Evolutionary conservation across 2,888 invertebrate species (phyloP).

Genomic region (Cremastinae sp.): DNA sequence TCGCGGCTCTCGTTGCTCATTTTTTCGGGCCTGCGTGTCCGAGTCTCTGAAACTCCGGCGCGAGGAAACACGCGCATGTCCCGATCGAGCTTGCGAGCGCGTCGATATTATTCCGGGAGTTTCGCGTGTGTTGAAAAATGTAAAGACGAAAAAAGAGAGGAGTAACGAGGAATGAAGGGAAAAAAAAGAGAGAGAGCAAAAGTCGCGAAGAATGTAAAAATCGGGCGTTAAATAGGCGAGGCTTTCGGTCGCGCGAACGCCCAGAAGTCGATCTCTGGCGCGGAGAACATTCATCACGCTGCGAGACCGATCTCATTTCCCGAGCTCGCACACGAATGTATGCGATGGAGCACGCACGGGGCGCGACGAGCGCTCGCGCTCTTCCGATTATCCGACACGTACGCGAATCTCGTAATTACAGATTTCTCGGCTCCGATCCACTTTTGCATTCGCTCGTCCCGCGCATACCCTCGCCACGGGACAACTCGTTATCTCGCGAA

Average conservation of each 20-base stretch:
- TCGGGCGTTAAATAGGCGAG: constrained; percentile 46
- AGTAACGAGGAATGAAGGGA: background rate
- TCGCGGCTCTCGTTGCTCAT: constrained; percentile 6
- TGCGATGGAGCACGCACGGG: background rate
- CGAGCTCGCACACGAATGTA: background rate
- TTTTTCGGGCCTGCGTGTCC: constrained; percentile 35
- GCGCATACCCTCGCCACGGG: constrained; percentile 6
- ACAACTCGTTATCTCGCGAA: constrained; percentile 2
- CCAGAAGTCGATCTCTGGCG: constrained; percentile 54
- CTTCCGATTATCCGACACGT: constrained; percentile 16
- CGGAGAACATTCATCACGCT: constrained; percentile 59
- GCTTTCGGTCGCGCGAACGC: constrained; percentile 40
- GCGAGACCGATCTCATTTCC: constrained; percentile 33
- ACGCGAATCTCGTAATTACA: constrained; percentile 65
- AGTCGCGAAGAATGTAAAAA: too few relatives aligned
- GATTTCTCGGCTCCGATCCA: constrained; percentile 49
- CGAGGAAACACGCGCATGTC: constrained; percentile 38
- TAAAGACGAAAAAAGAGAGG: background rate
- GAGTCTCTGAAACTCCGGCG: constrained; percentile 22
- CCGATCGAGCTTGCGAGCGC: background rate
- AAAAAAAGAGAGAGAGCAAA: too few relatives aligned
- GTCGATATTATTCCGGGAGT: background rate
- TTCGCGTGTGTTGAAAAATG: background rate
- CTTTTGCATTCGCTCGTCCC: background rate
- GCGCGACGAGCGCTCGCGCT: background rate